A percentile compares a stretch with the other conserved stretches of the same genome.
These are phyloP conservation scores for Drosophila repletoides DNA, from an alignment of 1,140 invertebrate genomes.

Conservation along the genomic window DNA sequence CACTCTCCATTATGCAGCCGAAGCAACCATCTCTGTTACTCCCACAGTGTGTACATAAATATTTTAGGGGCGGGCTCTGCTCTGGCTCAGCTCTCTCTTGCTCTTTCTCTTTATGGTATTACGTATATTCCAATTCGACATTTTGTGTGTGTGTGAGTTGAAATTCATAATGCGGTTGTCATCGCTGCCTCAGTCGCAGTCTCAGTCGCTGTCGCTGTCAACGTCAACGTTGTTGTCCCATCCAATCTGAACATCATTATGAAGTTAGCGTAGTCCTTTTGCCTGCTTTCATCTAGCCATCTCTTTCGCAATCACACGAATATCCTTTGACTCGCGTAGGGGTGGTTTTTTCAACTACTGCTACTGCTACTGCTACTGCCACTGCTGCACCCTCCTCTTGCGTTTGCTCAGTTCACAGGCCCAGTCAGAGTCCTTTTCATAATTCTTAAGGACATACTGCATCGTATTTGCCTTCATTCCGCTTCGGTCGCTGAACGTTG, in stretches of 20 bases:
- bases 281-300: constrained; percentile 37
- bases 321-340: constrained; percentile 22
- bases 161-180: constrained; percentile 66
- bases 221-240: constrained; percentile 13
- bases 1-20: neutral
- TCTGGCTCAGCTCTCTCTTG: neutral
- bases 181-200: constrained; percentile 19
- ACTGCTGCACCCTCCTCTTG: constrained; percentile 45
- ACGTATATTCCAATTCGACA: constrained; percentile 77
- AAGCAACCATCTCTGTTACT: constrained; percentile 2
- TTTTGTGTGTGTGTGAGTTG: too few species aligned
- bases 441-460: constrained; percentile 69
- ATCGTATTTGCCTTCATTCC: constrained; percentile 70
- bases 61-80: constrained; percentile 61
- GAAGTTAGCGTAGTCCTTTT: constrained; percentile 64
- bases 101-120: neutral
- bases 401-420: constrained; percentile 51
- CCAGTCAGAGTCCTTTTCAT: constrained; percentile 62
- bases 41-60: constrained; percentile 29
- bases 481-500: constrained; percentile 74
- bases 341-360: constrained; percentile 63
- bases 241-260: constrained; percentile 72
- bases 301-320: constrained; percentile 30
- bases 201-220: constrained; percentile 10
- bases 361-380: too few species aligned